Base-by-base conservation (phyloP, 1,140 invertebrate species). In the Helicoverpa armigera region DNA sequence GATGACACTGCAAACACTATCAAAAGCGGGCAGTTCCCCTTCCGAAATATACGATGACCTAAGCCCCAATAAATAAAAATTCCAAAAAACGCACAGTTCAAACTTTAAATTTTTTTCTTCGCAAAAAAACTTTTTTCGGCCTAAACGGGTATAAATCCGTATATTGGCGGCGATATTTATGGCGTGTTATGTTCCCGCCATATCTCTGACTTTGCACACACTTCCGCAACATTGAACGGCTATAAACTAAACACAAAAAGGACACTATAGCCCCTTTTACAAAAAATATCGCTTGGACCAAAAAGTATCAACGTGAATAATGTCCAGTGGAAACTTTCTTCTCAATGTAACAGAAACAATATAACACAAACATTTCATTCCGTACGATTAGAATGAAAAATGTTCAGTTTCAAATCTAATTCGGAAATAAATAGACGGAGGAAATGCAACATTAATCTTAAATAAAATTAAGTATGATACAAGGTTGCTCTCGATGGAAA, bases 161-260 rank as follows among this genome's bases (percentile, higher is more conserved):
- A 77, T 54, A 82, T 73, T 63, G 69, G 72, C 35, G 29, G 29
- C 72, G 75, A 82, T 82, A 83, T 85, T 85, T 85, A 85, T 79
- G 83, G 74, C 69, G 56, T 79, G 83, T 80, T 78, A 80, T 63
- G 69, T 61, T 56, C 29, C 43, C 53, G 67, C 70, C 78, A 65
- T 85, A 85, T 85, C 83, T 74, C 67, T 69, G 70, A 74, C 79
- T 80, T 85, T 78, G 76, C 83, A 85, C 81, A 79, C 81, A 82
- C 60, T 85, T 85, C 83, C 83, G 79, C 81, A 81, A 82, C 83
- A 85, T 85, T 85, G 83, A 85, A 74, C 81, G 61, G 79, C 77
- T 79, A 78, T 83, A 83, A 82, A 83, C 82, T 78, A 83, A 83
- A 83, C 82, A 83, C 74, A 77, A 78, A 80, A 83, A 83, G 83